Conservation (phyloP, 2,797 vertebrate genomes). For the Astyanax mexicanus region DNA sequence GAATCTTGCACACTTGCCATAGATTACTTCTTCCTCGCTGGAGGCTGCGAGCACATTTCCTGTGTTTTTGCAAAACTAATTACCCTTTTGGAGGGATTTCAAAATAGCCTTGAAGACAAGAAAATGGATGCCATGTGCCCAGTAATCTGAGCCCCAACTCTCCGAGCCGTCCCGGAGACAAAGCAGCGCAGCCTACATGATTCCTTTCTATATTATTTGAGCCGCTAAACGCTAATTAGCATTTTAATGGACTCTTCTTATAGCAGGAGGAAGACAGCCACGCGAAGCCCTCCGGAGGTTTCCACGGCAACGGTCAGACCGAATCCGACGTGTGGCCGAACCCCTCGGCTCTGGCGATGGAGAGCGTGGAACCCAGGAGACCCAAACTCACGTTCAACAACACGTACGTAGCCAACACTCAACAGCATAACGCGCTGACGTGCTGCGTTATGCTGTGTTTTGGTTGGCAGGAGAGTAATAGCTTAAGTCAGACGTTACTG, state of each 20-base stretch:
- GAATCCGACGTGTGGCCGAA: slow-evolving; percentile 88
- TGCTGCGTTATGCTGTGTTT: neutral
- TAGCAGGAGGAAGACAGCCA: slow-evolving; percentile 86
- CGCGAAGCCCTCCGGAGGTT: slow-evolving; percentile 78
- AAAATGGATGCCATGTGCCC: slow-evolving; percentile 49
- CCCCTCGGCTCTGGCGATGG: slow-evolving; percentile 76
- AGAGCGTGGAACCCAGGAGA: slow-evolving; percentile 84
- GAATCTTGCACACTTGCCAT: slow-evolving; percentile 24
- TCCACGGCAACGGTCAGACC: slow-evolving; percentile 86
- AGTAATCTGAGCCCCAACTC: slow-evolving; percentile 41
- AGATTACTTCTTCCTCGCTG: slow-evolving; percentile 49
- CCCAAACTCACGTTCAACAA: slow-evolving; percentile 91
- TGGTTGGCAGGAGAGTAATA: neutral
- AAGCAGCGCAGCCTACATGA: slow-evolving; percentile 19
- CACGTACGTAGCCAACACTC: slow-evolving; percentile 81
- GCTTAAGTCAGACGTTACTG: no score
- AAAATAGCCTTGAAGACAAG: slow-evolving; percentile 51
- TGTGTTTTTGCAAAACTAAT: slow-evolving; percentile 57
- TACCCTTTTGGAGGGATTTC: slow-evolving; percentile 54
- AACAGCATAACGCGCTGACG: neutral
- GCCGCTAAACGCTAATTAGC: slow-evolving; percentile 37
- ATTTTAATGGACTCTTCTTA: slow-evolving; percentile 47
- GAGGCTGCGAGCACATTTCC: slow-evolving; percentile 55
- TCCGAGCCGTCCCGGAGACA: slow-evolving; percentile 22
- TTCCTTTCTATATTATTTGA: slow-evolving; percentile 35